Percentiles rank a stretch among this genome's conserved stretches.
Conservation (phyloP, 1,140 invertebrate genomes). For the Berghia stephanieae region DNA sequence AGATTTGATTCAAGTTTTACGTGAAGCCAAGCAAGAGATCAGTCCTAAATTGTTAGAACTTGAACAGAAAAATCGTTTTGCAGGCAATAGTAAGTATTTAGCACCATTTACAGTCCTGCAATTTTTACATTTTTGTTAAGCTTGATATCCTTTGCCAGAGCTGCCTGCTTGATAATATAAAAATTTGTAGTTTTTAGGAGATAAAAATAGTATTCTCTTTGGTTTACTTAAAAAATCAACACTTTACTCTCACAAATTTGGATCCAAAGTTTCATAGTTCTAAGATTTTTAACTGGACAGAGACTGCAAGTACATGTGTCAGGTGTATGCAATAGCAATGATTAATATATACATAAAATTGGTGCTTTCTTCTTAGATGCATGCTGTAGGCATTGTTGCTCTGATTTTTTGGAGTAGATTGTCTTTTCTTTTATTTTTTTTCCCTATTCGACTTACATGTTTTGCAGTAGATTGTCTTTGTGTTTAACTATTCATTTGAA, state of each 20-base stretch:
- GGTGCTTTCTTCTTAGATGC: no score
- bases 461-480: neutral
- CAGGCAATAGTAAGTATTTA: slow-evolving; percentile 42
- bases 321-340: no score
- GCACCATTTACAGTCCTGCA: no score
- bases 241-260: no score
- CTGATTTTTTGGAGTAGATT: no score
- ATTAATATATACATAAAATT: no score
- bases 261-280: no score
- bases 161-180: neutral
- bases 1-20: slow-evolving; percentile 88
- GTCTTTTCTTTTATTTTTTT: no score
- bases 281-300: no score
- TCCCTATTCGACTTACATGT: neutral
- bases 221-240: neutral
- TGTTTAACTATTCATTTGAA: neutral
- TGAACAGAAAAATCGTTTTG: slow-evolving; percentile 45
- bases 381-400: no score
- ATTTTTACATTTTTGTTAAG: neutral
- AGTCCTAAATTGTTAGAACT: slow-evolving; percentile 58
- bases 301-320: no score
- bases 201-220: neutral
- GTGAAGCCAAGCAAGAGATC: slow-evolving; percentile 94
- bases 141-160: neutral
- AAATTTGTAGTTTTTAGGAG: no score